Evolutionary conservation across 2,797 vertebrate genomes (phyloP), one percentile per base, ranked within the genome.

Genomic region (Oophaga sylvatica): DNA sequence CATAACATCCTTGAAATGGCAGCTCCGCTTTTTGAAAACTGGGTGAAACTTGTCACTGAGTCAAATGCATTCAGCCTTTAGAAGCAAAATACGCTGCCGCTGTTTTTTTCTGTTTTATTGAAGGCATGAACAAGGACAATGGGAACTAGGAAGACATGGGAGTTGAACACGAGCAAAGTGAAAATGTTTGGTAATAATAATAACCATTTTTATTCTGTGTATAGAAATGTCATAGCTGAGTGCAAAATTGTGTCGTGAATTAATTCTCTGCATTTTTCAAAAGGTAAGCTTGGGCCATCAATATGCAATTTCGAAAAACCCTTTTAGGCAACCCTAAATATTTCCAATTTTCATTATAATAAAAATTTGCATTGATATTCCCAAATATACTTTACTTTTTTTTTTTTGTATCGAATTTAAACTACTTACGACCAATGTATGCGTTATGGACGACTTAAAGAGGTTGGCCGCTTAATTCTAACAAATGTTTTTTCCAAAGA

Each of bases 1-100:
- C 65, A 88, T 88, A 88, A 84, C 67, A 80, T 84, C 81, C 53
- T 41, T 77, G 75, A 53, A 83, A 87, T 78, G 81, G 86, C 48
- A 83, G 76, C 68, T 68, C 31, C 60, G 29, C 19, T 62, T 60
- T 80, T 60, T 31, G 31, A 53, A 59, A 79, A 79, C 2, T 19
- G 71, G 80, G 20, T 82, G 71, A 75, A 63, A 45, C 67, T 75
- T 87, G 85, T 81, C 85, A 87, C 15, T 48, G n/a, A 71, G 56
- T 48, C 67, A 53, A 65, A 87, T 75, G 29, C n/a, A 65, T 63
- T 87, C 20, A 81, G 79, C 41, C 17, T 67, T 87, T 81, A 45
- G 26, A 75, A 84, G 17, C 53, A 57, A 41, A 70, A 80, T 62
- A 62, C 57, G 62, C 41, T 29, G 57, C 56, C 35, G 57, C 53